phyloP scores from a whole-genome alignment of 2,797 vertebrate genomes.

The Phaenicophaeus curvirostris region DNA sequence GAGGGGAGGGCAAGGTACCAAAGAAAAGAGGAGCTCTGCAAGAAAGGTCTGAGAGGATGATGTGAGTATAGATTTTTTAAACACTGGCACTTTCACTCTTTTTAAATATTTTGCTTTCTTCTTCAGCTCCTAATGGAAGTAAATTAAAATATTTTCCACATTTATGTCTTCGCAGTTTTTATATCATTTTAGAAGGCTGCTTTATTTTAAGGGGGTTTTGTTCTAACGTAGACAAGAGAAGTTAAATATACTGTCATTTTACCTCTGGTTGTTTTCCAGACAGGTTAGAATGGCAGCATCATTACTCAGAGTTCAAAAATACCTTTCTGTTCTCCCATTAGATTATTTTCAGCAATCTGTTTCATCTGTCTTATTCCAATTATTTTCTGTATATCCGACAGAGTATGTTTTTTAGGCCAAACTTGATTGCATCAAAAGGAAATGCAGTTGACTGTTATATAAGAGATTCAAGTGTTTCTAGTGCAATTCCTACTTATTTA shows the following conservation, averaged over 20 bases:
- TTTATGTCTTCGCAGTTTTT: background rate
- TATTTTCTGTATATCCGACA: background rate
- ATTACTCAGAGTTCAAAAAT: background rate
- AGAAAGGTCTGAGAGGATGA: constrained; percentile 1
- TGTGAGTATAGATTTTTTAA: constrained; percentile 31
- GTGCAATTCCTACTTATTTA: background rate
- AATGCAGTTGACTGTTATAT: background rate
- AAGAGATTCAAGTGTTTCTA: background rate
- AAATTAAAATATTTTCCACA: background rate
- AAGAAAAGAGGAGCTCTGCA: constrained; percentile 1
- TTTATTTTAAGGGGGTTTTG: background rate
- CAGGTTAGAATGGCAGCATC: background rate
- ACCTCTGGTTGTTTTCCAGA: background rate
- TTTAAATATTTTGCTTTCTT: constrained; percentile 20
- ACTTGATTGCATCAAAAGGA: constrained; percentile 2
- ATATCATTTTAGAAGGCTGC: background rate
- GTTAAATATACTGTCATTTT: background rate
- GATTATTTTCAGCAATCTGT: background rate
- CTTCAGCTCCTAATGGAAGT: constrained; percentile 18
- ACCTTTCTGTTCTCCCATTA: background rate
- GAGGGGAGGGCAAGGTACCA: background rate
- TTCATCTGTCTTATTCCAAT: background rate
- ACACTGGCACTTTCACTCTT: background rate
- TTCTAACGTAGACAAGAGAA: background rate
- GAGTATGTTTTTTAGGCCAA: constrained; percentile 7